Base-by-base conservation (phyloP, 2,797 vertebrate genomes). In the Spondyliosoma cantharus region DNA sequence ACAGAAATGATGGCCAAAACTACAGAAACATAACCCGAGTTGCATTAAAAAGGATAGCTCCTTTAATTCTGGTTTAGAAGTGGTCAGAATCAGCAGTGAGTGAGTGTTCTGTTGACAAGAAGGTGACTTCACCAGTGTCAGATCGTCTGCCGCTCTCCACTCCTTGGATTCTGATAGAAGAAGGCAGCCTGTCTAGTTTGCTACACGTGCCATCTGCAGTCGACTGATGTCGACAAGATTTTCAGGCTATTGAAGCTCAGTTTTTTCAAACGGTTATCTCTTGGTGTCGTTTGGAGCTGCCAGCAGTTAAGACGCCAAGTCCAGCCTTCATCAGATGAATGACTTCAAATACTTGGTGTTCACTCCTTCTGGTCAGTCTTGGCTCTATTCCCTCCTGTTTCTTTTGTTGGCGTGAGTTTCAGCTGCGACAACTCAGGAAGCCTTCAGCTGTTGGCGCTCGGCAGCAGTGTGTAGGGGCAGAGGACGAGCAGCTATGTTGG, bases 381-480 rank as follows among this genome's bases (percentile, higher is more conserved):
- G 52, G 25, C 29, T 69, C 42, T 22, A 46, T 17, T 52, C 4
- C n/a, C 7, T 22, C 11, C 32, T 7, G 14, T 14, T 42, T 56
- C 63, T 66, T 37, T 54, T 71, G 24, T n/a, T 70, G 52, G 42
- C 29, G 2, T 9, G 16, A 72, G 27, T 57, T 81, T 54, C 12
- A 57, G 54, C 48, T 5, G 4, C 2, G 1, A 25, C 59, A 66
- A 49, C 50, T 71, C 66, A 42, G 53, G 56, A 76, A 78, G 85
- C 79, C 77, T 53, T 84, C 77, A 81, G 75, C 78, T 81, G 80
- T 80, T 83, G 71, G 43, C 60, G 66, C 32, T 79, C 49, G 0
- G 71, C 58, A 19, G 46, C 75, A 25, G 63, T 6, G 20, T 73
- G 67, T 42, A 74, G 78, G 49, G 49, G 65, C 69, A 72, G 50